Evolutionary conservation across 2,113 vertebrate genomes (phyloP).

Genomic region (Amphilophus citrinellus): DNA sequence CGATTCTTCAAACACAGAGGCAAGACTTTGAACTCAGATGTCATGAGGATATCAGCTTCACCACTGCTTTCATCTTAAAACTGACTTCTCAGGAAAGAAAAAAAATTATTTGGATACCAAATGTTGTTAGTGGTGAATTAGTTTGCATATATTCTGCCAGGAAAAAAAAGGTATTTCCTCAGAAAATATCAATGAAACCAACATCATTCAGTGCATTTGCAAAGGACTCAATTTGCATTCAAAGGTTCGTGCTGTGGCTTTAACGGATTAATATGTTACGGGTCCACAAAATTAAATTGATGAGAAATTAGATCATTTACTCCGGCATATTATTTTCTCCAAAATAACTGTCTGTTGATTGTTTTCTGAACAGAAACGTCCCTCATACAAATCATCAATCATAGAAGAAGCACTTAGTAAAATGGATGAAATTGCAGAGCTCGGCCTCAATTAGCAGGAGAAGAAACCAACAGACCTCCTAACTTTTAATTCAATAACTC

Average conservation of each 20-base stretch:
- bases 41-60: conserved; percentile 20
- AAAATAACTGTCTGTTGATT: not conserved
- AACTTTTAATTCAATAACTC: conserved; percentile 65
- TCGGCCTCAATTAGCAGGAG: conserved; percentile 23
- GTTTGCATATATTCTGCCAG: not conserved
- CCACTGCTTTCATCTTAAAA: conserved; percentile 50
- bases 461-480: conserved; percentile 27
- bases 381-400: conserved; percentile 35
- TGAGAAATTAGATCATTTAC: conserved; percentile 12
- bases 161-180: conserved; percentile 3
- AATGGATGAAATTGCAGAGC: conserved; percentile 30
- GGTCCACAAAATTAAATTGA: conserved; percentile 4
- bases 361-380: conserved; percentile 35
- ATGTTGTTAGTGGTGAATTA: conserved; percentile 30
- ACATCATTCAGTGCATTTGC: conserved; percentile 15
- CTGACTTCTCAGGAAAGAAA: conserved; percentile 23
- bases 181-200: conserved; percentile 14
- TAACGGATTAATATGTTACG: conserved; percentile 26
- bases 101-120: not conserved
- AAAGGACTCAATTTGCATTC: conserved; percentile 23
- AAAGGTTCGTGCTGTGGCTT: conserved; percentile 9
- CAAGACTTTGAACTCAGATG: conserved; percentile 55
- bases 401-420: conserved; percentile 44
- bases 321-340: conserved; percentile 20
- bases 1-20: conserved; percentile 42